Evolutionary conservation across 2,113 vertebrate species (phyloP), one percentile per base, ranked within the genome.

Genomic region (Peromyscus polionotus): DNA sequence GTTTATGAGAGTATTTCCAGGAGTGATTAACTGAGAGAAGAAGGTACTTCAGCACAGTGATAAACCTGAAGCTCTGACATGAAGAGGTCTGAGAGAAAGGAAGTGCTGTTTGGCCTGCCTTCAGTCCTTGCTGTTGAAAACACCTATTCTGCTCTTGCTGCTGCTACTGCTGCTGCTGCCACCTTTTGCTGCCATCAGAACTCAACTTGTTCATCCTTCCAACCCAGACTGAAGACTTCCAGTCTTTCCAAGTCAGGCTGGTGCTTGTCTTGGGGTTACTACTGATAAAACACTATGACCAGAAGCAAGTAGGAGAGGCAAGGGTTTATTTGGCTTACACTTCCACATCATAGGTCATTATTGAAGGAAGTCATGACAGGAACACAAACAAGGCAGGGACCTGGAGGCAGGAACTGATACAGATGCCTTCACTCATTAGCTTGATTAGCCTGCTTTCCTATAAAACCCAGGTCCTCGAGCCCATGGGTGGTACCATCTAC

Each of bases 101-200:
- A 4, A 42, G 39, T 5, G 39, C 42, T 77, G 5, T 20, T 48
- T 77, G 28, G 42, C 26, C 75, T 77, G 42, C 26, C 72, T 16
- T 75, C 12, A 10, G 5, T 51, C 5, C 42, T 48, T 77, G 26
- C 28, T 77, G 24, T 3, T 76, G 75, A 22, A 45, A 42, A 42
- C 2, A 31, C 17, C 76, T 79, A 31, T 39, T 22, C 17, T 5
- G 10, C 1, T 51, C 13, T 76, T 28, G 22, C 28, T 28, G 22
- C 28, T 51, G 6, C 0, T 26, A 1, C 5, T 0, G 6, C 0
- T 75, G 3, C 5, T 0, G n/a, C 9, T 73, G 1, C 6, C 16
- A 48, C 33, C 14, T 17, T 77, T 51, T 31, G 11, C 6, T 51
- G 45, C 14, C 28, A 10, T 51, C 28, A 10, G 31, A 54, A 79